Evolutionary conservation across 2,888 invertebrate genomes (phyloP), one percentile per base, ranked within the genome.

Genomic region (Spisula solida): DNA sequence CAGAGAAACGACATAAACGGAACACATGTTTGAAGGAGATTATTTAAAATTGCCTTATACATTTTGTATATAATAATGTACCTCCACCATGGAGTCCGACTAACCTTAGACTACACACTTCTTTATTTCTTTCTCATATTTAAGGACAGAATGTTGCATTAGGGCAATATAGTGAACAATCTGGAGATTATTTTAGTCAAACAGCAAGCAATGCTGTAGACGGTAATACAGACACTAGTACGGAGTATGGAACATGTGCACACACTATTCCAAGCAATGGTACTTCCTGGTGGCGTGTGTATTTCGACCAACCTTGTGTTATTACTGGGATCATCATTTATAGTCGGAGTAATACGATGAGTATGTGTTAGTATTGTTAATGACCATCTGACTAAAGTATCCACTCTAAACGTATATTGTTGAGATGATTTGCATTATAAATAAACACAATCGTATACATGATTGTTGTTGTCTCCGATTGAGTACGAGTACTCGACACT

Each of bases 281-380:
- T 10, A 47, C 47, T 2, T 25, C 80, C 14, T 80, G 41, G 47
- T 80, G 80, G 80, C 25, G 14, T 20, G 80, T 80, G n/a, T 1
- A 48, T 25, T 80, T 80, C 25, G 80, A 80, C 20, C 0, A 29
- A 48, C 80, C 80, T 1, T 80, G 48, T n/a, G n/a, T 25, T 2
- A 80, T 80, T n/a, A 48, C 48, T 29, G 80, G 80, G 20, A 80
- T 80, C n/a, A 80, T 80, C 41, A 48, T 80, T 25, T 80, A 80
- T 10, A 48, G 48, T n/a, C 41, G 80, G 12, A 80, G 80, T 34
- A 80, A 80, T 41, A 12, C 1, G 5, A 0, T 47, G 2, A 80
- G 80, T 80, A 80, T 25, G 80, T 48, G 20, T 25, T 34, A 20
- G 31, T 51, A 16, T 51, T 51, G 51, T 12, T 51, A 51, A 16